These are phyloP conservation scores for Ophion costatus DNA, from an alignment of 2,888 invertebrate genomes.

Conservation along the genomic window DNA sequence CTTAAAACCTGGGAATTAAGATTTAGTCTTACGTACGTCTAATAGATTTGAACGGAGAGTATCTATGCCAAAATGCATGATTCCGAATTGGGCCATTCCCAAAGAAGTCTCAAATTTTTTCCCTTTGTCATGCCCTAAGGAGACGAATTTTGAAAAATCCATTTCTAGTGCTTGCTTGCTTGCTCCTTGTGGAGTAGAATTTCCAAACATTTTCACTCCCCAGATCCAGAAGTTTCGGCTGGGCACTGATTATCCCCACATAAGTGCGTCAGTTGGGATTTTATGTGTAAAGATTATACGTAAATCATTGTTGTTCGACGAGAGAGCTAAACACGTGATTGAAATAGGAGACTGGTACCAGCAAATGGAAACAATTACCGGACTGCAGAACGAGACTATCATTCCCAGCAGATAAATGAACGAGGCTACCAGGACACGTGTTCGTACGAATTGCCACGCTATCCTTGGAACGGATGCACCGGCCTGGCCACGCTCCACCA, in stretches of 20 bases:
- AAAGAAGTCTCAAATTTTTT: too few relatives aligned
- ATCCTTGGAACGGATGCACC: conserved; percentile 83
- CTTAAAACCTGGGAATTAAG: neutral
- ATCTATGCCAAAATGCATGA: neutral
- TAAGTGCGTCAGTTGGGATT: neutral
- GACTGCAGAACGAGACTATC: conserved; percentile 83
- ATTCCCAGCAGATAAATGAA: conserved; percentile 82
- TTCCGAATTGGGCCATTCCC: too few relatives aligned
- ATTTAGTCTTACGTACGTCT: neutral
- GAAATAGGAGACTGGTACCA: neutral
- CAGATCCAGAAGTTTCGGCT: too few relatives aligned
- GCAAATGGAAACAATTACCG: conserved; percentile 79
- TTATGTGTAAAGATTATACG: neutral
- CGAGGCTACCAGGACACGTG: conserved; percentile 82
- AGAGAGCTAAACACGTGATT: neutral
- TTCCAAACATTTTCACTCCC: too few relatives aligned
- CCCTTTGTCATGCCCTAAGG: too few relatives aligned
- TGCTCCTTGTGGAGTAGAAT: too few relatives aligned
- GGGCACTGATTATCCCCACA: too few relatives aligned
- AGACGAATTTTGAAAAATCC: too few relatives aligned
- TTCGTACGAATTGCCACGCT: conserved; percentile 83
- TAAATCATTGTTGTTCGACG: neutral
- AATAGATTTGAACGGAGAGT: neutral
- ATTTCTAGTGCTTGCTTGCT: too few relatives aligned
- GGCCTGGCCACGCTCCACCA: conserved; percentile 81